These are phyloP conservation scores for Tinamus major DNA, from an alignment of 2,797 vertebrate genomes.

Conservation along the genomic window DNA sequence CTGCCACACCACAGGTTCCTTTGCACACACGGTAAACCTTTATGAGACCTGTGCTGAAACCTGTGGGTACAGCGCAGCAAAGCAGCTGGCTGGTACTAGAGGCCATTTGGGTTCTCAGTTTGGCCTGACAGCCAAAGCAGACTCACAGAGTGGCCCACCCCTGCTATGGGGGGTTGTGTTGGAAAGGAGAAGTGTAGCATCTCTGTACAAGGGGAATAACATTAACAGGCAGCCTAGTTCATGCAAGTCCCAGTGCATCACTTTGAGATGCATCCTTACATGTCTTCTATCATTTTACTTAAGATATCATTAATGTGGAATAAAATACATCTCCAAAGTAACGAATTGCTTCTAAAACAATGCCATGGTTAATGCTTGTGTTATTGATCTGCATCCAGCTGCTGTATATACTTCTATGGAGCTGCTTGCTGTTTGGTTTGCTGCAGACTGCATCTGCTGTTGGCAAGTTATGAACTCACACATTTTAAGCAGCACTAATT, in stretches of 20 bases:
- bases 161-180: fast-evolving
- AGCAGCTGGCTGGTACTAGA: neutral
- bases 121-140: fast-evolving
- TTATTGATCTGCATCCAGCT: conserved; percentile 61
- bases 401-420: conserved; percentile 7
- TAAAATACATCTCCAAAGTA: conserved; percentile 61
- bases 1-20: neutral
- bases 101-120: neutral
- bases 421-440: neutral
- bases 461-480: conserved; percentile 61
- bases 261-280: conserved; percentile 34
- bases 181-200: neutral
- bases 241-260: neutral
- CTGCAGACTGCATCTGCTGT: conserved; percentile 53
- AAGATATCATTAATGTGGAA: conserved; percentile 44
- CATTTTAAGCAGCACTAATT: conserved; percentile 69
- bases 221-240: neutral
- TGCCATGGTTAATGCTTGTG: conserved; percentile 46
- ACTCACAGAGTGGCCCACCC: neutral
- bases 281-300: conserved; percentile 59
- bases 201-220: neutral
- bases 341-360: conserved; percentile 54
- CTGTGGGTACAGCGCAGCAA: fast-evolving
- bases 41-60: neutral
- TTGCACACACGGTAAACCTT: fast-evolving